These are phyloP conservation scores for Drepana arcuata DNA, from an alignment of 1,140 invertebrate species.

Conservation along the genomic window DNA sequence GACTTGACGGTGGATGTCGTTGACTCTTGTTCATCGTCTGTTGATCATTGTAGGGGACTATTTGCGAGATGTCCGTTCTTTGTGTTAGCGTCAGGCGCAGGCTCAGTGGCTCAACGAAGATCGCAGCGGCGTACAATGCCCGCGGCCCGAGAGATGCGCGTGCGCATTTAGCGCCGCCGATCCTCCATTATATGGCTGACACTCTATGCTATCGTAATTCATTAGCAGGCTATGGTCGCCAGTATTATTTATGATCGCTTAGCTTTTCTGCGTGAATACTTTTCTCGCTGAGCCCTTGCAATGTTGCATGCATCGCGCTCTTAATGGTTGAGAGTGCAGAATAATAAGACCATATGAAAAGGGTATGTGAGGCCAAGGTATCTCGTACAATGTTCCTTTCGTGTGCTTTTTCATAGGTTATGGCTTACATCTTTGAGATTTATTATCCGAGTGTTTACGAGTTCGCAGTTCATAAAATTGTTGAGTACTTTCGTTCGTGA, in stretches of 20 bases:
- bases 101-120: conserved; percentile 6
- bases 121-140: conserved; percentile 10
- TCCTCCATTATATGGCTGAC: conserved; percentile 39
- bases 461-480: conserved; percentile 14
- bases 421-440: conserved; percentile 16
- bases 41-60: too few species aligned
- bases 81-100: conserved; percentile 6
- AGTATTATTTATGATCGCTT: conserved; percentile 61
- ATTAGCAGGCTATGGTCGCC: conserved; percentile 51
- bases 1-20: conserved; percentile 37
- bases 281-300: conserved; percentile 24
- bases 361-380: conserved; percentile 43
- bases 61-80: conserved; percentile 29
- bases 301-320: conserved; percentile 32
- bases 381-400: conserved; percentile 28
- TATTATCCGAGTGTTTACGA: conserved; percentile 16
- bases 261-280: conserved; percentile 50
- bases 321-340: conserved; percentile 13
- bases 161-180: conserved; percentile 16
- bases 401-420: conserved; percentile 17
- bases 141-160: conserved; percentile 14
- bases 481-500: conserved; percentile 1
- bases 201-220: conserved; percentile 53
- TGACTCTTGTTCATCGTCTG: conserved; percentile 28
- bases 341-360: conserved; percentile 61